phyloP scores from a whole-genome alignment of 2,888 invertebrate genomes.

The Dasypolia templi region DNA sequence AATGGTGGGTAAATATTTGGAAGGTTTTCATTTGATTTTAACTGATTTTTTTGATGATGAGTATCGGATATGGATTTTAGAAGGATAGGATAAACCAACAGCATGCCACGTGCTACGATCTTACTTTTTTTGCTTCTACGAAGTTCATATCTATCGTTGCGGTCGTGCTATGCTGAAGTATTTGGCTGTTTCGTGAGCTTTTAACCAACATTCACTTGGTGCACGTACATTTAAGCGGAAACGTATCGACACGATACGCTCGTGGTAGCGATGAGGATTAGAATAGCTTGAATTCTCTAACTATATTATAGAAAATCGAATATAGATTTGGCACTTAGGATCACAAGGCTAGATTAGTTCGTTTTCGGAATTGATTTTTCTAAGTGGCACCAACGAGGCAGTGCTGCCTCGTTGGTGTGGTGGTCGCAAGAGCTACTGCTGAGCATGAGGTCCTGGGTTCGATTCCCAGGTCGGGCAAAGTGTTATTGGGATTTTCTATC shows the following conservation, averaged over 20 bases:
- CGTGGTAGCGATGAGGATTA: background rate
- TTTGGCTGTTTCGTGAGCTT: background rate
- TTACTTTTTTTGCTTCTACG: background rate
- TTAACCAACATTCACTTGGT: too few relatives aligned
- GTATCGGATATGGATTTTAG: background rate
- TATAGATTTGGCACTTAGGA: background rate
- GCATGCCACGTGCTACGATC: too few relatives aligned
- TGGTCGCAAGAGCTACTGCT: too few relatives aligned
- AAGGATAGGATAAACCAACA: background rate
- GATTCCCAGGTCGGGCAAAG: too few relatives aligned
- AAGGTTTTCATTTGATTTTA: constrained; percentile 11
- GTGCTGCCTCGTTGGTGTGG: too few relatives aligned
- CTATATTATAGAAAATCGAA: background rate
- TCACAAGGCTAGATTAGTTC: background rate
- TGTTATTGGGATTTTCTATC: too few relatives aligned
- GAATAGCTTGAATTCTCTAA: background rate
- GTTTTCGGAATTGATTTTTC: background rate
- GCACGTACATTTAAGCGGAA: background rate
- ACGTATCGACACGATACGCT: background rate
- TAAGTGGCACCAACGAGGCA: too few relatives aligned
- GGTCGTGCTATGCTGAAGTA: background rate
- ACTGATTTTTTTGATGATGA: background rate
- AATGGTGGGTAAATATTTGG: constrained; percentile 25
- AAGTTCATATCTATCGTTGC: background rate
- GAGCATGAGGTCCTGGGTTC: too few relatives aligned